phyloP scores from a whole-genome alignment of 2,113 vertebrate genomes.

The Loxodonta africana region DNA sequence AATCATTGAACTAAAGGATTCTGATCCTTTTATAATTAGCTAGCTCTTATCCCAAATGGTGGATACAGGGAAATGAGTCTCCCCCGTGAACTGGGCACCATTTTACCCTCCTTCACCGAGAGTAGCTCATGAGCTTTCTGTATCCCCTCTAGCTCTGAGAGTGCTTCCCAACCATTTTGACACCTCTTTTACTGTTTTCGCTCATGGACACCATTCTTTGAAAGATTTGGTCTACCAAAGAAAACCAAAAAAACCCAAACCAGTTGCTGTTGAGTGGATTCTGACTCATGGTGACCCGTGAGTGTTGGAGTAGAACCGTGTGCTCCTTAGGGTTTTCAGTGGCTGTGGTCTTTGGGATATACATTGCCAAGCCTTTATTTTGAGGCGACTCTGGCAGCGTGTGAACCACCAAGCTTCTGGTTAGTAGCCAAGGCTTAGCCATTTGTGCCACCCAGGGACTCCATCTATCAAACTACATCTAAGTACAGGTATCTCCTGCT shows the following conservation, averaged over 20 bases:
- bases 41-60: not conserved
- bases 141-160: not conserved
- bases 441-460: not conserved
- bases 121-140: not conserved
- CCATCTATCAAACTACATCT: not conserved
- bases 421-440: not conserved
- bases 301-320: not conserved
- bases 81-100: accelerated
- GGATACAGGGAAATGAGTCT: not conserved
- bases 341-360: not conserved
- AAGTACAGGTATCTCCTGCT: not conserved
- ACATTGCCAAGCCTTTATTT: not conserved
- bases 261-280: not conserved
- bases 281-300: not conserved
- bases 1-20: not conserved
- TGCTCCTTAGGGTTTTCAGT: not conserved
- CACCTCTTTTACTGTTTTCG: not conserved
- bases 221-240: not conserved
- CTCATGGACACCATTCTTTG: not conserved
- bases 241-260: not conserved
- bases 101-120: not conserved
- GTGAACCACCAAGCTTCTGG: not conserved
- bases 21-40: not conserved
- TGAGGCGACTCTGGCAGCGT: not conserved
- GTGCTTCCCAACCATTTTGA: not conserved